These are phyloP conservation scores for Drosophila orena DNA, from an alignment of 1,140 invertebrate genomes.

Conservation along the genomic window DNA sequence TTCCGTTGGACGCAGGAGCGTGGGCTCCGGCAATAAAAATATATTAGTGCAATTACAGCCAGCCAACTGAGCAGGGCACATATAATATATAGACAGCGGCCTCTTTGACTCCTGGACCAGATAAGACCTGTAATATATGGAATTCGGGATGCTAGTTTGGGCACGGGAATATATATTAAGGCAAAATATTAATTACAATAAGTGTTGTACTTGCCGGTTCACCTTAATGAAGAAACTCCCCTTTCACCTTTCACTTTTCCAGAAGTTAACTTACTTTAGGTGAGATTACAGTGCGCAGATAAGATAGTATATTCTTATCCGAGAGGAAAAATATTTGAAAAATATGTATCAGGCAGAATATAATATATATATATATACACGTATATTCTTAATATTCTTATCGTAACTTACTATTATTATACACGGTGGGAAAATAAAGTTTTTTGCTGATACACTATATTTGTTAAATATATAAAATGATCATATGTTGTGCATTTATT, in stretches of 20 bases:
- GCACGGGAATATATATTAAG: not conserved
- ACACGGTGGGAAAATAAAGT: not conserved
- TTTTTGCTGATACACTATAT: not conserved
- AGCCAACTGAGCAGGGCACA: constrained; percentile 52
- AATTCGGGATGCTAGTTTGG: constrained; percentile 4
- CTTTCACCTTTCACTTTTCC: no score
- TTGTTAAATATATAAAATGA: not conserved
- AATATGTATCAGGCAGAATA: no score
- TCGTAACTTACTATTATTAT: not conserved
- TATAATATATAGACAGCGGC: constrained; percentile 38
- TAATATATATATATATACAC: not conserved
- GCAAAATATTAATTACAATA: constrained; percentile 9
- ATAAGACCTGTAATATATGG: constrained; percentile 22
- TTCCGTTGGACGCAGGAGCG: constrained; percentile 51
- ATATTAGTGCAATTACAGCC: constrained; percentile 83
- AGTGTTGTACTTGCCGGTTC: not conserved
- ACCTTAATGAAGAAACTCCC: not conserved
- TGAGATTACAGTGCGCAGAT: no score
- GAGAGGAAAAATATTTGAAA: no score
- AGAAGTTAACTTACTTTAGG: no score
- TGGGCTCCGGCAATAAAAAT: constrained; percentile 73
- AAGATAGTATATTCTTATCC: no score
- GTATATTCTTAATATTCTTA: no score
- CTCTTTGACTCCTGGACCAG: constrained; percentile 29
- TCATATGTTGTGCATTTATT: not conserved